Percentiles rank a stretch among this genome's conserved stretches.
These are phyloP conservation scores for Poeciliopsis turneri DNA, from an alignment of 2,797 vertebrate species.

Conservation along the genomic window DNA sequence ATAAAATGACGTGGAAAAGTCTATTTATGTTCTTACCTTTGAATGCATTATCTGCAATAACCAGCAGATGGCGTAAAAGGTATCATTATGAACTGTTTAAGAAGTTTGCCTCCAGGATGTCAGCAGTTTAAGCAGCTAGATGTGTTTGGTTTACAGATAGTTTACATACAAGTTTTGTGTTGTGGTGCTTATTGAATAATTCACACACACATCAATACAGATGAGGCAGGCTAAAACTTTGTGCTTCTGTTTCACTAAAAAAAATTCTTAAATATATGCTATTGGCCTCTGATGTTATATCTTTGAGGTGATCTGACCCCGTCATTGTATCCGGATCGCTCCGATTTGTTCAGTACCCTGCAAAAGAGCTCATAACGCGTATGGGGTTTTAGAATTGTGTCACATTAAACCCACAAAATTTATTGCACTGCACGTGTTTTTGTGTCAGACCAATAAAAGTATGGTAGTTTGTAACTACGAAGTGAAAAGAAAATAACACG, in stretches of 20 bases:
- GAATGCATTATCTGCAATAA: not conserved
- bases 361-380: not conserved
- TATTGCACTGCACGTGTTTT: not conserved
- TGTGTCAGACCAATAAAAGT: not conserved
- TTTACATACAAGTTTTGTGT: not conserved
- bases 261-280: not conserved
- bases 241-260: not conserved
- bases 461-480: not conserved
- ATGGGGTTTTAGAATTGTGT: not conserved
- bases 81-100: not conserved
- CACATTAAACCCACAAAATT: not conserved
- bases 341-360: not conserved
- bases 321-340: not conserved
- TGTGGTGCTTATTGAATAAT: not conserved
- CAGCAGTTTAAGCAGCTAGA: not conserved
- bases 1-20: not conserved
- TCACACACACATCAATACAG: not conserved
- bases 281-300: not conserved
- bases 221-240: not conserved
- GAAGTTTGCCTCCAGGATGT: not conserved
- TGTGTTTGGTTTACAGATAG: not conserved
- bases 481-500: not conserved
- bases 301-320: not conserved
- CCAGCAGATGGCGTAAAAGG: slow-evolving; percentile 37
- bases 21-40: no score